Evolutionary conservation across 2,888 invertebrate genomes (phyloP), one percentile per base, ranked within the genome.

Genomic region (Synergus umbraculus): DNA sequence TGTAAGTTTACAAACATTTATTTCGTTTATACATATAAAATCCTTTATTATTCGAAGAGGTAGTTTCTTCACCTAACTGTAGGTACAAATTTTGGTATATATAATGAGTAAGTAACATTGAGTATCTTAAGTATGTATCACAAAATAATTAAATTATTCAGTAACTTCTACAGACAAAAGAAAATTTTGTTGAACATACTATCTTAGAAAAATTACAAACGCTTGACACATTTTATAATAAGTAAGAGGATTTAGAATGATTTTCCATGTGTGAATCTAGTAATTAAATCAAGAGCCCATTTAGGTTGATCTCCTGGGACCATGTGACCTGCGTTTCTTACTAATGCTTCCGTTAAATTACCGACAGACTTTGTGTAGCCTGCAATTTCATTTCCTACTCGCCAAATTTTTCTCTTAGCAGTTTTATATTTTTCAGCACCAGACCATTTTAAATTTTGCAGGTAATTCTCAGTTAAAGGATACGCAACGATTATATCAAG

Each of bases 401-500:
- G 88, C 94, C 94, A 94, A 10, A 91, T 81, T 63, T 89, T 90
- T 49, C 93, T 88, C 3, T 79, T 76, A 0, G 93, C 91, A 37
- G 83, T 89, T 82, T 91, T 90, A 85, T 93, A 94, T 8, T 91
- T 89, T 0, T 91, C 89, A 0, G 91, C 90, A 4, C 92, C 92
- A 7, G 89, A 79, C 94, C 94, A 94, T 10, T 91, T 83, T 1
- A 94, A 85, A n/a, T 92, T 90, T 83, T 94, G 93, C 46, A 98
- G 92, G 91, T 96, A 97, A 89, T 96, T 96, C 29, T 96, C 94
- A 0, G 98, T 98, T 76, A 97, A 90, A 0, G 97, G 97, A 92
- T 97, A 97, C 0, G 97, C 97, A 0, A 98, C 97, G 83, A 98
- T 97, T 15, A 98, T 96, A 91, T 98, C 98, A 83, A 98, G 91